Percentiles rank a stretch among this genome's conserved stretches.
These are phyloP conservation scores for Globia sparganii DNA, from an alignment of 2,888 invertebrate species.

Conservation along the genomic window DNA sequence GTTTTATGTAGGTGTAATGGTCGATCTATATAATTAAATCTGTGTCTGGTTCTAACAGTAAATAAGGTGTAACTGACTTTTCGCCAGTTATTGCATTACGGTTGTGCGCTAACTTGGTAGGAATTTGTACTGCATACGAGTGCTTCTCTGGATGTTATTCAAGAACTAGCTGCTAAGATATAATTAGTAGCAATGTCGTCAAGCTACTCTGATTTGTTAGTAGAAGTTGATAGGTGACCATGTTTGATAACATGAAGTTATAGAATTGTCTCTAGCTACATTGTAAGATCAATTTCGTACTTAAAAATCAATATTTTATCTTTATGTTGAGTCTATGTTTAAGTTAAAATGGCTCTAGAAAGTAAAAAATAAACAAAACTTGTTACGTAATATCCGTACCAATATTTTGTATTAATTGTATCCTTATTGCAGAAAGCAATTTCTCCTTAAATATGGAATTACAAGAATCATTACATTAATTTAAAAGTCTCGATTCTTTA, in stretches of 20 bases:
- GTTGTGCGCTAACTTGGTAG: not conserved
- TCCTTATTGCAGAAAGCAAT: slow-evolving; percentile 25
- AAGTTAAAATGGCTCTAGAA: not conserved
- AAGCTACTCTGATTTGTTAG: not conserved
- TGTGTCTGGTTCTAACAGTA: slow-evolving; percentile 13
- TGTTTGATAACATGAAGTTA: not conserved
- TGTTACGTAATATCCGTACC: slow-evolving; percentile 23
- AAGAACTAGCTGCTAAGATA: not conserved
- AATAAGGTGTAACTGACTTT: slow-evolving; percentile 10
- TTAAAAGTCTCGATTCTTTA: slow-evolving; percentile 14
- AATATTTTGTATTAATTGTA: slow-evolving; percentile 16
- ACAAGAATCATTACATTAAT: slow-evolving; percentile 13
- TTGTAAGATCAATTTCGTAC: not conserved
- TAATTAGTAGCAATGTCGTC: not conserved
- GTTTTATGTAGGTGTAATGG: slow-evolving; percentile 40
- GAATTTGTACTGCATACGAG: no score
- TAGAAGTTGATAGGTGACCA: not conserved
- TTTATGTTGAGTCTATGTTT: not conserved
- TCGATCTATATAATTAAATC: slow-evolving; percentile 25
- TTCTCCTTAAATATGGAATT: slow-evolving; percentile 19
- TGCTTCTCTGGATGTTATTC: not conserved
- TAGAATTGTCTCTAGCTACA: not conserved
- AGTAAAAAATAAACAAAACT: not conserved
- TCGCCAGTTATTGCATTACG: slow-evolving; percentile 24
- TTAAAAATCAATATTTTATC: not conserved